Evolutionary conservation across 2,888 invertebrate genomes (phyloP), one percentile per base, ranked within the genome.

Genomic region (Caenorhabditis sp.): DNA sequence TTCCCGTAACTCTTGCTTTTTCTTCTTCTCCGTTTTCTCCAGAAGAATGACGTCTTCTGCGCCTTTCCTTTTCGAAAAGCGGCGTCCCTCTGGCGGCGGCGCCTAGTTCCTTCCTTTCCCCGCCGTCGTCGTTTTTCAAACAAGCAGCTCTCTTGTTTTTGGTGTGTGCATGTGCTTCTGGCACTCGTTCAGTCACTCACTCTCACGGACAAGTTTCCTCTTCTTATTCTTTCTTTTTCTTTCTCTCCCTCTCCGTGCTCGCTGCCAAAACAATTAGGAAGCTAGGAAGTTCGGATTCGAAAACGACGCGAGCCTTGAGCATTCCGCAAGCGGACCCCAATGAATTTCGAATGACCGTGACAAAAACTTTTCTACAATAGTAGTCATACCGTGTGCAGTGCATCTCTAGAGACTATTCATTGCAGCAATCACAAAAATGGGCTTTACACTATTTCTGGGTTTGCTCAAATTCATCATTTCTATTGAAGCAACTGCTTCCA

Each of bases 21-120:
- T 27, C 27, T n/a, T 52, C 37, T 45, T 30, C 26, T 32, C 13
- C 24, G n/a, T 52, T 22, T 45, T 30, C 26, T 32, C 13, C 24
- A 15, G 30, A 62, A 41, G 15, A 53, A 32, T 63, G 63, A 53
- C 63, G 63, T 53, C 43, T 46, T 48, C 58, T 39, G 13, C 20
- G 9, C 30, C 30, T 22, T 32, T 45, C 45, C 43, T n/a, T n/a
- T n/a, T n/a, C 27, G 39, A 43, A 43, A 26, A 20, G 41, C 58
- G 20, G 30, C 9, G 32, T 50, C 39, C 35, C 46, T 62, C 62
- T 41, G 62, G 62, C 62, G 27, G 62, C 37, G 30, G 46, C 39
- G 66, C 65, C 65, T 58, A 58, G 56, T 66, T 66, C 66, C 66
- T 66, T 66, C 56, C 56, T 66, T 46, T 37, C 27, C 26, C 27